Evolutionary conservation across 2,797 vertebrate genomes (phyloP).

Genomic region (Oophaga sylvatica): DNA sequence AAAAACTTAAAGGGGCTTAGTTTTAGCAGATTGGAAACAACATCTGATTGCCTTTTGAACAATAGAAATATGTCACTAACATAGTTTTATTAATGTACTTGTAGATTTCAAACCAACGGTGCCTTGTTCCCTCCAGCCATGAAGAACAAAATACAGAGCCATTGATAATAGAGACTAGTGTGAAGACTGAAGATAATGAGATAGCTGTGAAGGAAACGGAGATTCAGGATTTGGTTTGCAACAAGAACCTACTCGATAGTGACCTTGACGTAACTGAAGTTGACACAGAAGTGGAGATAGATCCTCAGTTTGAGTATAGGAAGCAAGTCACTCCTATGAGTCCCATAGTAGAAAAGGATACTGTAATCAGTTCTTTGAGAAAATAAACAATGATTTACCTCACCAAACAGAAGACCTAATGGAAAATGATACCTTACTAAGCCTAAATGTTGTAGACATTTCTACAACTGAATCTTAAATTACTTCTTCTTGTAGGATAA

Average conservation of each 20-base stretch:
- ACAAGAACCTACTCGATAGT: not conserved
- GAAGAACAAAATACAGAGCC: not conserved
- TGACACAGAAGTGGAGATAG: not conserved
- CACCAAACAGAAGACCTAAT: not conserved
- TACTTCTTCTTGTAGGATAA: not conserved
- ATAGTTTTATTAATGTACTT: not conserved
- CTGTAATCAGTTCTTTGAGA: not conserved
- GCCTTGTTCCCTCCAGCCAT: not conserved
- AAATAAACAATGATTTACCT: not conserved
- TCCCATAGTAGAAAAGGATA: not conserved
- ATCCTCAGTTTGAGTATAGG: conserved; percentile 22
- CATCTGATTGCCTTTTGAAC: too few species aligned
- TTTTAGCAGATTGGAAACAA: too few species aligned
- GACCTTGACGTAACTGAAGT: not conserved
- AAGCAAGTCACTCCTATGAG: not conserved
- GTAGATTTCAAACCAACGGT: not conserved
- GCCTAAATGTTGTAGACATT: not conserved
- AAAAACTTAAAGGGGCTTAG: too few species aligned
- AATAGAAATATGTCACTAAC: not conserved
- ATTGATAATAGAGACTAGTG: not conserved
- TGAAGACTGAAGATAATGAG: not conserved
- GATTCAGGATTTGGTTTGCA: not conserved
- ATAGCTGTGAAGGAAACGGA: not conserved
- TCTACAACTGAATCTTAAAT: not conserved
- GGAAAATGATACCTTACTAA: not conserved